Conservation (phyloP, 2,113 vertebrate species). For the Choloepus hoffmanni region DNA sequence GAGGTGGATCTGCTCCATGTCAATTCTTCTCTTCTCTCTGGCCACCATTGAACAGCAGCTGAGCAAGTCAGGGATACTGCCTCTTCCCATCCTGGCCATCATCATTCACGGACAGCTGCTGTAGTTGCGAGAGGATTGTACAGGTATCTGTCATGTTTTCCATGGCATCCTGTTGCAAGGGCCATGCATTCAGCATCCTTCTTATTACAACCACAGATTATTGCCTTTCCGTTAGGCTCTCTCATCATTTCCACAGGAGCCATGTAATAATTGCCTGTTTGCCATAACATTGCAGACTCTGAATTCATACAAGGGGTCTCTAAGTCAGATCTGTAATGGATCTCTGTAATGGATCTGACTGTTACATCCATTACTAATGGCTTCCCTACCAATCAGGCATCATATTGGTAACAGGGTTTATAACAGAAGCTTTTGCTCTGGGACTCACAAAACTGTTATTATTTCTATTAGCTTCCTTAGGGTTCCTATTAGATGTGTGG, state of each 20-base stretch:
- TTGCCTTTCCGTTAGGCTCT: too few relatives aligned
- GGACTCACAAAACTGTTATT: not conserved
- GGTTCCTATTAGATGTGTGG: not conserved
- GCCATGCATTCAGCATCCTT: not conserved
- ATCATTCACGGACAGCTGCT: not conserved
- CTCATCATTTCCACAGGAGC: not conserved
- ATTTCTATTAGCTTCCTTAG: not conserved
- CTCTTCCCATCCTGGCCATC: not conserved
- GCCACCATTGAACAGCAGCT: not conserved
- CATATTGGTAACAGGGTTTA: not conserved
- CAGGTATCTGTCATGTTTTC: too few relatives aligned
- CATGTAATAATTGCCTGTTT: not conserved
- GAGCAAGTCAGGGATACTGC: accelerated
- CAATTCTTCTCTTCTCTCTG: not conserved
- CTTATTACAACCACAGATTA: not conserved
- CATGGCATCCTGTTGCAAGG: not conserved
- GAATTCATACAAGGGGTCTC: not conserved
- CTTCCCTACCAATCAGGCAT: not conserved
- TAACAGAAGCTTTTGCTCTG: not conserved
- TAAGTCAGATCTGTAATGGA: too few relatives aligned
- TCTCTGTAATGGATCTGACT: not conserved
- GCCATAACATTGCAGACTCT: not conserved
- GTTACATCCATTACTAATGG: not conserved
- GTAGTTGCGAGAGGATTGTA: not conserved
- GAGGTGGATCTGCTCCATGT: not conserved